phyloP scores from a whole-genome alignment of 2,888 invertebrate species.

The Rhyacophila evoluta region DNA sequence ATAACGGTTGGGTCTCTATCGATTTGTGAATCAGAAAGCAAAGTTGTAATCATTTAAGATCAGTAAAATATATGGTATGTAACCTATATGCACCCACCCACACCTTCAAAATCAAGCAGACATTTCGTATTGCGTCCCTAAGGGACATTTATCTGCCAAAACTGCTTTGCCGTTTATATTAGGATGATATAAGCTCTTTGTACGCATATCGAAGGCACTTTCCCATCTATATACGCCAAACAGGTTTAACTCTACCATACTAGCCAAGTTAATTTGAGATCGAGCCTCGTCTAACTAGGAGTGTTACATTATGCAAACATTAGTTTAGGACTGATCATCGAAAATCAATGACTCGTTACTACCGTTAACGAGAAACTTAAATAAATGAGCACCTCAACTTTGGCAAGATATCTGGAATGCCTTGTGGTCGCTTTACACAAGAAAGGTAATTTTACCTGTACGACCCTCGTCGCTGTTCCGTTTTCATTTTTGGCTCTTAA shows the following conservation, averaged over 20 bases:
- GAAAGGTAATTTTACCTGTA: slow-evolving; percentile 16
- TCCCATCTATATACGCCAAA: not conserved
- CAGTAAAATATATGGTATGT: not conserved
- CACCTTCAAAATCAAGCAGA: slow-evolving; percentile 14
- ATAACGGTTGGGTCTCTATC: not conserved
- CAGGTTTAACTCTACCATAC: not conserved
- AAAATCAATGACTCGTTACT: slow-evolving; percentile 26
- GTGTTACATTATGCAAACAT: slow-evolving; percentile 33
- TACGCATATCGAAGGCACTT: slow-evolving; percentile 14
- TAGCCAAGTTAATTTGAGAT: not conserved
- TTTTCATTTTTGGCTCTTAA: not conserved
- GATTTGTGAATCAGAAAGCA: slow-evolving; percentile 15
- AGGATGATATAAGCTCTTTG: slow-evolving; percentile 17
- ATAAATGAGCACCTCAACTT: slow-evolving; percentile 20
- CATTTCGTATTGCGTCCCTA: slow-evolving; percentile 2
- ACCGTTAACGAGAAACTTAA: slow-evolving; percentile 27
- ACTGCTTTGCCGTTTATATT: slow-evolving; percentile 24
- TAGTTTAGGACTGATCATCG: slow-evolving; percentile 34
- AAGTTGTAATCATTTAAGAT: slow-evolving; percentile 13
- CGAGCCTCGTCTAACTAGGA: not conserved
- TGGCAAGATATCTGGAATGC: not conserved
- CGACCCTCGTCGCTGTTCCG: slow-evolving; percentile 1
- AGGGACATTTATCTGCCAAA: slow-evolving; percentile 24
- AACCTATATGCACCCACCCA: not conserved
- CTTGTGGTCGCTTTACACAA: not conserved